Percentiles rank a stretch among this genome's conserved stretches.
Conservation (phyloP, 37 sponge, comb jelly and placozoan species). For the Agelas oroides region DNA sequence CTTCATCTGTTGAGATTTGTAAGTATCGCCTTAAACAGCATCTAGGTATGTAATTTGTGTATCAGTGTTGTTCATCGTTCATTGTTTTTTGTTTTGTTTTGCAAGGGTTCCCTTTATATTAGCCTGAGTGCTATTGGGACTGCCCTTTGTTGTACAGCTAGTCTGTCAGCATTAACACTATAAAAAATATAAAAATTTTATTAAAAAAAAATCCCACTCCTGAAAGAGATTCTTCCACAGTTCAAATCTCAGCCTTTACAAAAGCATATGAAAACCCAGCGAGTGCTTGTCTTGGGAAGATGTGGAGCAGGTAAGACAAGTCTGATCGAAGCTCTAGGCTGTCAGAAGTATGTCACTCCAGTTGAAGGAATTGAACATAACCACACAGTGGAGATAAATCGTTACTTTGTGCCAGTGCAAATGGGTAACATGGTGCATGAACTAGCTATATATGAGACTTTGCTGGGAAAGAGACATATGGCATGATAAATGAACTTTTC, state of each 20-base stretch:
- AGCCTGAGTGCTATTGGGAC: no score
- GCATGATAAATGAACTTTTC: neutral
- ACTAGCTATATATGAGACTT: neutral
- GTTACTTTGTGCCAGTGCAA: neutral
- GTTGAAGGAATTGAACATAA: neutral
- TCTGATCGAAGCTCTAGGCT: neutral
- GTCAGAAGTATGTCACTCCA: neutral
- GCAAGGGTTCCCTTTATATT: no score
- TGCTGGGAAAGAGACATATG: neutral
- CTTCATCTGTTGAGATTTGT: no score
- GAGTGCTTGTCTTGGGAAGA: neutral
- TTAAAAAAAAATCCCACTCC: no score
- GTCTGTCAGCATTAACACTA: no score
- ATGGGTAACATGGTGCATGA: neutral
- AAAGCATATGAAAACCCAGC: neutral
- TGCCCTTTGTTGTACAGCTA: no score
- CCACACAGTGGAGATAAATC: neutral
- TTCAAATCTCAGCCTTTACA: neutral
- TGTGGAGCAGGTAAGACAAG: constrained; percentile 11
- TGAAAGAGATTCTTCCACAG: neutral
- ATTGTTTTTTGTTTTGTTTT: no score
- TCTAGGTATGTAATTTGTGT: no score
- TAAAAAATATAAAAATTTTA: no score
- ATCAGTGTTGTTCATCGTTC: no score
- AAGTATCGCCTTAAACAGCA: no score